Evolutionary conservation across 2,797 vertebrate genomes (phyloP).

Genomic region (Eurystomus glaucurus): DNA sequence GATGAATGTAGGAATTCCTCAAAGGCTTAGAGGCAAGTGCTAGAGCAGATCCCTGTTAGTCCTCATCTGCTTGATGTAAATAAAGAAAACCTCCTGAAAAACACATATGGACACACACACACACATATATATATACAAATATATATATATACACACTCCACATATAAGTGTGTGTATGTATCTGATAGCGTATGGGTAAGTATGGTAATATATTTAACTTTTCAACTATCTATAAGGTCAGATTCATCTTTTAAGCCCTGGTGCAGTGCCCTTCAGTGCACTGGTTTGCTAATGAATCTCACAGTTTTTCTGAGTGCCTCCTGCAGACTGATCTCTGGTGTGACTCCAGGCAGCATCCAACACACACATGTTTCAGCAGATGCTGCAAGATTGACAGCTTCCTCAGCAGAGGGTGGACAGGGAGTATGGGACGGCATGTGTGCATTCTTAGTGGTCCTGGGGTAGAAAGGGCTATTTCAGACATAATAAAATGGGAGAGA

Average conservation of each 20-base stretch:
- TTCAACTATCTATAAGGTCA: background rate
- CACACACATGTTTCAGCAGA: background rate
- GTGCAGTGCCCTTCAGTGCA: background rate
- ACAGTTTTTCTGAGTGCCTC: background rate
- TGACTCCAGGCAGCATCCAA: background rate
- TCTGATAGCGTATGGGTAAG: background rate
- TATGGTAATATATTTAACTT: background rate
- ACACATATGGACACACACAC: background rate
- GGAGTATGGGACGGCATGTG: rapidly evolving
- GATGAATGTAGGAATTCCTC: background rate
- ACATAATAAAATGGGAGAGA: background rate
- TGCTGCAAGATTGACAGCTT: background rate
- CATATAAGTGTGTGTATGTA: background rate
- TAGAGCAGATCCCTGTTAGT: background rate
- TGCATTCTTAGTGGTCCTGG: background rate
- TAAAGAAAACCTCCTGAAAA: background rate
- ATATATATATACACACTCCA: rapidly evolving
- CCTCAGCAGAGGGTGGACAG: background rate
- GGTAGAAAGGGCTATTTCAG: background rate
- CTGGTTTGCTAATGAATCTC: background rate
- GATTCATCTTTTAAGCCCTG: background rate
- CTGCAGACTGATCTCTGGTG: background rate
- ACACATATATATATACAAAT: background rate
- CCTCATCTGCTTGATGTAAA: background rate
- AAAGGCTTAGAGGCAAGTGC: background rate